Percentiles rank a stretch among this genome's conserved stretches.
phyloP scores from a whole-genome alignment of 2,113 vertebrate species.

The Oreocharis arfaki region DNA sequence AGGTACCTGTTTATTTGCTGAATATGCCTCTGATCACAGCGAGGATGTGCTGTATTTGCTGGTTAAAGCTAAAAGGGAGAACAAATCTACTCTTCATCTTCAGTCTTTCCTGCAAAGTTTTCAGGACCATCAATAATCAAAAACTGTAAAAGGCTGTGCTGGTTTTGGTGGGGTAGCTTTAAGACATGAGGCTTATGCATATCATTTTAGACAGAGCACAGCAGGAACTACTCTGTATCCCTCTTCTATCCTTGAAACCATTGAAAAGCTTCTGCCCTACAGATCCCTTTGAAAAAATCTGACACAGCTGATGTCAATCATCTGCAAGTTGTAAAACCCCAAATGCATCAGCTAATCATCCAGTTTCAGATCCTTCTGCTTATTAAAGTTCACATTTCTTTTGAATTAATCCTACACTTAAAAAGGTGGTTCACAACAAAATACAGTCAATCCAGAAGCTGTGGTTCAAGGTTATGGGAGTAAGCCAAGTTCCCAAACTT shows the following conservation, averaged over 20 bases:
- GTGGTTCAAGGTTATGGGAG: background rate
- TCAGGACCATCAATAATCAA: background rate
- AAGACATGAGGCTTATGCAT: background rate
- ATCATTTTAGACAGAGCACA: background rate
- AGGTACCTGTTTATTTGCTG: background rate
- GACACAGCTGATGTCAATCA: background rate
- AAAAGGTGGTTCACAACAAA: background rate
- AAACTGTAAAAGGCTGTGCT: background rate
- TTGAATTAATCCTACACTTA: background rate
- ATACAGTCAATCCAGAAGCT: background rate
- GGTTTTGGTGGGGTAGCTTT: background rate
- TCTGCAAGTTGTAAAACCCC: background rate
- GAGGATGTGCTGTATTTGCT: background rate
- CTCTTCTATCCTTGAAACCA: background rate
- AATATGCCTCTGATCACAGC: background rate
- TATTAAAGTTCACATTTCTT: background rate
- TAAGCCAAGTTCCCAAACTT: constrained; percentile 1
- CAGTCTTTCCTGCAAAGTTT: background rate
- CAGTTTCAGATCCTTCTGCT: background rate
- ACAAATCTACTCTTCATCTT: background rate
- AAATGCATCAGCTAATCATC: background rate
- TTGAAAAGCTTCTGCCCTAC: background rate
- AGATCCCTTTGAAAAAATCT: background rate
- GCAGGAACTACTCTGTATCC: background rate
- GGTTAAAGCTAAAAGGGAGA: background rate